Conservation (phyloP, 2,888 invertebrate genomes). For the Geotrupes spiniger region DNA sequence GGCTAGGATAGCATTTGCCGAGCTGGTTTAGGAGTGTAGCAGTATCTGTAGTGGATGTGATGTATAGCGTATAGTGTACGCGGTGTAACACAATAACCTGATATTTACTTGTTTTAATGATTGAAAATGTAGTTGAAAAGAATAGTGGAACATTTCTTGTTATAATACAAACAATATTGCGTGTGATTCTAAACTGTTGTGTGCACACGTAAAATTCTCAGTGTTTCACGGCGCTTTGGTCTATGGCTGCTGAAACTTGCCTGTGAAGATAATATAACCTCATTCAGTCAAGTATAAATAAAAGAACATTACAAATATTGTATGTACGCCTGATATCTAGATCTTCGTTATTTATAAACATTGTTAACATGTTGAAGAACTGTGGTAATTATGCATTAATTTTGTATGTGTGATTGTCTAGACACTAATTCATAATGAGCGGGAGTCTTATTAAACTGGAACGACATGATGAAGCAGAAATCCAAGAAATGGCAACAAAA, state of each 20-base stretch:
- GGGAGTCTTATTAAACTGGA: slow-evolving; percentile 61
- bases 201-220: slow-evolving; percentile 4
- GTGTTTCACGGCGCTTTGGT: slow-evolving; percentile 16
- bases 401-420: too few species aligned
- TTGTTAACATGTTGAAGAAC: too few species aligned
- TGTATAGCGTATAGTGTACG: slow-evolving; percentile 23
- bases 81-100: slow-evolving; percentile 23
- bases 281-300: slow-evolving; percentile 1
- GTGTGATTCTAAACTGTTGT: slow-evolving; percentile 9
- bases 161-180: slow-evolving; percentile 10
- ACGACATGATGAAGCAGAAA: slow-evolving; percentile 82
- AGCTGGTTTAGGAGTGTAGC: slow-evolving; percentile 25
- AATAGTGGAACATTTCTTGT: not conserved
- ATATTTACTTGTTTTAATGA: slow-evolving; percentile 19
- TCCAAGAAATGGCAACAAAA: slow-evolving; percentile 80
- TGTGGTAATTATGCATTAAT: too few species aligned
- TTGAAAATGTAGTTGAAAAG: slow-evolving; percentile 19
- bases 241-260: slow-evolving; percentile 50
- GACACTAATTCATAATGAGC: slow-evolving; percentile 2
- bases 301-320: too few species aligned
- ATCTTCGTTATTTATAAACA: too few species aligned
- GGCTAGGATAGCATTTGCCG: slow-evolving; percentile 53
- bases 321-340: too few species aligned
- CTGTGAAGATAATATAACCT: slow-evolving; percentile 44
- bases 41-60: slow-evolving; percentile 16